Base-by-base conservation (phyloP, 1,140 invertebrate species). In the Drosophila biarmipes region DNA sequence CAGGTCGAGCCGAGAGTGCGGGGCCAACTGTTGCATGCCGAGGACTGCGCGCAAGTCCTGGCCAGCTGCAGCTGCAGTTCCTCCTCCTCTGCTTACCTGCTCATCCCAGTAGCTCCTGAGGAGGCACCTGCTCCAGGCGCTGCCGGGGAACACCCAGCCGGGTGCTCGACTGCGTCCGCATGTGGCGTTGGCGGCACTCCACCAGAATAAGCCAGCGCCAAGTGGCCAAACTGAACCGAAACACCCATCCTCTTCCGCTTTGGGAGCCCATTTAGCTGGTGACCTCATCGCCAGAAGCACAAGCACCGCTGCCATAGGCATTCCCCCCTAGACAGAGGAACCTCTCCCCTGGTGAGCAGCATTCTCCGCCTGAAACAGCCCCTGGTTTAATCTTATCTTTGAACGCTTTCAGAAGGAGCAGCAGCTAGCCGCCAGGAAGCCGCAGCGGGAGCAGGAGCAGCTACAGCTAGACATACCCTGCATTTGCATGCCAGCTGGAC, bases 181-280 rank as follows among this genome's bases (percentile, higher is more conserved):
- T 85, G 81, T 81, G 81, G 81, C 82, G 82, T 87, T 87, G 81
- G 81, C 82, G 78, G 69, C 55, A 55, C 58, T 59, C 45, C 64
- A 73, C 49, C 64, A 56, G 66, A 37, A 58, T 62, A 52, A 62
- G 21, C 17, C 35, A 54, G 31, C 38, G 61, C 29, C 42, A 43
- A 31, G 19, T 57, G 58, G 55, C 51, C 51, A 66, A 73, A 5
- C 6, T 2, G n/a, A n/a, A n/a, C n/a, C n/a, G n/a, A n/a, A n/a
- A n/a, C n/a, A n/a, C 6, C n/a, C 37, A 6, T 78, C 69, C 76
- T 66, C 61, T 45, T 53, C 24, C 64, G 40, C 19, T 14, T 37
- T 34, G 14, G 19, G 17, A 15, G 29, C 19, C 24, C 54, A 56
- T 15, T 17, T 37, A 51, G 64, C 45, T 73, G 62, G 79, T 84